Base-by-base conservation (phyloP, 2,797 vertebrate genomes). In the Hirundo rustica region DNA sequence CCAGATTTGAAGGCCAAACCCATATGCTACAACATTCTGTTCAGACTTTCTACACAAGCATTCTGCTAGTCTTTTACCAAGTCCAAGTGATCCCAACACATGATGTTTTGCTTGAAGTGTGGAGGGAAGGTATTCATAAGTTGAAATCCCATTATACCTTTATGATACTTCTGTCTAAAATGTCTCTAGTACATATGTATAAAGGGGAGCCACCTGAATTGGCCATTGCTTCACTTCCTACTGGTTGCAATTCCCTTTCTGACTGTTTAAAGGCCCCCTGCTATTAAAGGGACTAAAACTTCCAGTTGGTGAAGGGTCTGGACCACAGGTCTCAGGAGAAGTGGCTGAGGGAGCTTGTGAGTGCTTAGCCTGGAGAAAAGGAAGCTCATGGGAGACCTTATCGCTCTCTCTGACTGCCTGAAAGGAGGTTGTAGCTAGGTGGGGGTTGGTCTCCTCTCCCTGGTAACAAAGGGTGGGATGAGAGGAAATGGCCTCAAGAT, bases 401-500 rank as follows among this genome's bases (percentile, higher is more conserved):
- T 44, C 0, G 0, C 11, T 42, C 10, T 27, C 55, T 32, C 11
- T 10, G 34, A 10, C 23, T 44, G 10, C 55, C 57, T 70, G 45
- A 55, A 68, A 38, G 32, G 16, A n/a, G 6, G 9, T 1, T 38
- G 29, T 2, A 54, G 7, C 3, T 20, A 45, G 21, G 15, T 38
- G 30, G 27, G 16, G 9, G 19, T 21, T 2, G 1, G 18, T 36
- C 30, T 65, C 20, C 53, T 78, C 29, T 73, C 13, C 9, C 23
- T 42, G 1, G 22, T 45, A 54, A 70, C 16, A 66, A 55, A 23
- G 0, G 7, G 11, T 29, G 29, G 26, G 4, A 45, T 13, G 19
- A 87, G 44, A 77, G 17, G 20, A 78, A 66, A 21, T 3, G 4
- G 27, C 19, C 32, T 76, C 32, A 84, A 5, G 11, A 26, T 76